phyloP scores from a whole-genome alignment of 2,888 invertebrate genomes.

The Argyresthia albistria region DNA sequence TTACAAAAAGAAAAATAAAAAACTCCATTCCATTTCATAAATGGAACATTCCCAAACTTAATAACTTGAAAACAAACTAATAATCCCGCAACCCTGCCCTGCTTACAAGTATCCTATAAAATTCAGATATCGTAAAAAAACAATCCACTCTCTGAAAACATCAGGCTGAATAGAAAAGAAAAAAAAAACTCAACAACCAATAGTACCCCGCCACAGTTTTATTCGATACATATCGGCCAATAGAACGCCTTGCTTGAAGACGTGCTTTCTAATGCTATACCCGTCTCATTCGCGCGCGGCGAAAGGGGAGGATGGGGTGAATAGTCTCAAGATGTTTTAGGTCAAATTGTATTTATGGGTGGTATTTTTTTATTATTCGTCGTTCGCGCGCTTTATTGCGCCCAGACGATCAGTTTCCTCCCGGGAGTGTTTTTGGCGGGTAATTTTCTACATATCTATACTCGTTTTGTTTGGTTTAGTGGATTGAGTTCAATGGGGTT shows the following conservation, averaged over 20 bases:
- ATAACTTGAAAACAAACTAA: conserved; percentile 16
- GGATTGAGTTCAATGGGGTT: neutral
- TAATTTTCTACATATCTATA: neutral
- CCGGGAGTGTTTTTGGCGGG: neutral
- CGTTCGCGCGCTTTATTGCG: neutral
- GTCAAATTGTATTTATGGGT: conserved; percentile 3
- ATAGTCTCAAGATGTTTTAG: conserved; percentile 5
- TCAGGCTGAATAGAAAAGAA: neutral
- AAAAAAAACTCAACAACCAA: conserved; percentile 18
- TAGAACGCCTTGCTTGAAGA: conserved; percentile 19
- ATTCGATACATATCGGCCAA: conserved; percentile 43
- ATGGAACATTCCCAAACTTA: neutral
- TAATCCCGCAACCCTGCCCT: conserved; percentile 21
- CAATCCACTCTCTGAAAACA: conserved; percentile 4
- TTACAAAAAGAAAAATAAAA: too few relatives aligned
- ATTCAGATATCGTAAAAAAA: conserved; percentile 26
- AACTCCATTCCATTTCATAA: neutral
- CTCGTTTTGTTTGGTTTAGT: neutral
- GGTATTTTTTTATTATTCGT: conserved; percentile 4
- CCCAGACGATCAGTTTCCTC: neutral
- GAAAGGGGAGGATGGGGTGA: neutral
- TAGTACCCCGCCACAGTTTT: conserved; percentile 26
- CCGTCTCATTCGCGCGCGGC: conserved; percentile 4
- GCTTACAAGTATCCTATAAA: conserved; percentile 22
- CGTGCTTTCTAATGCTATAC: neutral